These are phyloP conservation scores for human (Homo sapiens) DNA, from an alignment of 2,113 vertebrate species.

Conservation along the genomic window GRCh38 chr9:10193501-10194000, in stretches of 20 bases:
- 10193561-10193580: slow-evolving; percentile 3
- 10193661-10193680: slow-evolving; percentile 33
- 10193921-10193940: background rate
- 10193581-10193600: slow-evolving; percentile 68
- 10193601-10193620: slow-evolving; percentile 41
- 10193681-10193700: background rate
- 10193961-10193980: background rate
- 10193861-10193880: background rate
- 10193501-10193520: background rate
- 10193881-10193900: background rate
- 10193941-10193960: background rate
- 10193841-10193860: background rate
- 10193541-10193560: slow-evolving; percentile 11
- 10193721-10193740: background rate
- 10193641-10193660: background rate
- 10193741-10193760: background rate
- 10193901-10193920: background rate
- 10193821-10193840: background rate
- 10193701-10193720: background rate
- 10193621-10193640: slow-evolving; percentile 38
- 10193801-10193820: slow-evolving; percentile 33
- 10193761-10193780: background rate
- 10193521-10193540: background rate
- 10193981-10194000: background rate
- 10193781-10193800: background rate